A percentile compares a stretch with the other conserved stretches of the same genome.
phyloP scores from a whole-genome alignment of 1,140 invertebrate genomes.

The Caenorhabditis tropicalis region DNA sequence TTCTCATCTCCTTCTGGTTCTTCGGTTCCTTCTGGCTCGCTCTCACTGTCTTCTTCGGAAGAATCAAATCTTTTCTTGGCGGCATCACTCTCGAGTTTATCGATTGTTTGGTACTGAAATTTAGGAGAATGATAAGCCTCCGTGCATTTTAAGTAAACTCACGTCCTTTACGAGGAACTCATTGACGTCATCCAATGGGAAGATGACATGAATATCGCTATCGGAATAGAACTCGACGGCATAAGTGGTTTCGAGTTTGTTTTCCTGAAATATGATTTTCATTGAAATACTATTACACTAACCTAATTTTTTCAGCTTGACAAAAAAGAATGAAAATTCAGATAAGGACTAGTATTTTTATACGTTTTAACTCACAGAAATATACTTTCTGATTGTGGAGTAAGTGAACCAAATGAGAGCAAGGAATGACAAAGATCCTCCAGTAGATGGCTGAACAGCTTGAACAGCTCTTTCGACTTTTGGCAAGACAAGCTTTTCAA shows the following conservation, averaged over 20 bases:
- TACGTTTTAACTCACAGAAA: conserved; percentile 37
- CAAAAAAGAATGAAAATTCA: too few relatives aligned
- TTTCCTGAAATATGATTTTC: too few relatives aligned
- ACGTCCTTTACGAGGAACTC: conserved; percentile 59
- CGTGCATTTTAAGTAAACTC: not conserved
- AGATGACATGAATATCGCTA: conserved; percentile 50
- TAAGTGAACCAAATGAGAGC: conserved; percentile 45
- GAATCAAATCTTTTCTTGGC: conserved; percentile 52
- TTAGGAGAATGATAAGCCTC: not conserved
- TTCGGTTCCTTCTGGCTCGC: conserved; percentile 50
- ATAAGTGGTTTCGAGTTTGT: conserved; percentile 45
- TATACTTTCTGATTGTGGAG: conserved; percentile 35
- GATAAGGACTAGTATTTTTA: too few relatives aligned
- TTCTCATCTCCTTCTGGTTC: conserved; percentile 33
- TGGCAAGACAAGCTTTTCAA: conserved; percentile 56
- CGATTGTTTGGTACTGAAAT: conserved; percentile 53
- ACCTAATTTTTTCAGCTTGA: not conserved
- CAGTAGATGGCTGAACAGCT: conserved; percentile 3
- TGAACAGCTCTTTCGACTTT: conserved; percentile 56
- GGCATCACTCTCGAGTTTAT: conserved; percentile 47
- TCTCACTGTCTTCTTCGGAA: conserved; percentile 56
- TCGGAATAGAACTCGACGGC: conserved; percentile 53
- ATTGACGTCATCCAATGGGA: conserved; percentile 53
- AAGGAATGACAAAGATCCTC: conserved; percentile 23
- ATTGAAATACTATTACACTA: too few relatives aligned